Percentiles rank a stretch among this genome's conserved stretches.
phyloP scores from a whole-genome alignment of 2,888 invertebrate genomes.

The Oithona nana region DNA sequence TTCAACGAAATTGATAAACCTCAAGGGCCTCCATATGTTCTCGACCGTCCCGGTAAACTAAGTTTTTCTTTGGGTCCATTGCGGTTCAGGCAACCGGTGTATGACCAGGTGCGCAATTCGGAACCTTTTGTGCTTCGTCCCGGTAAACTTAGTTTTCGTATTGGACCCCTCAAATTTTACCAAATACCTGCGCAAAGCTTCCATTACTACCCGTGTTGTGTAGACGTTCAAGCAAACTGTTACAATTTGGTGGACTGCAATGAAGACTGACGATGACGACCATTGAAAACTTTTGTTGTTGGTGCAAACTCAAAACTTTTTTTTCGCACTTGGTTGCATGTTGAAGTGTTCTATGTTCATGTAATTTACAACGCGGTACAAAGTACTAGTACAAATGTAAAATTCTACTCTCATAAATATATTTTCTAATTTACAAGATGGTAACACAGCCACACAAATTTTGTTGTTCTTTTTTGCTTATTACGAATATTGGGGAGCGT shows the following conservation, averaged over 20 bases:
- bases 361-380: too few species aligned
- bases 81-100: neutral
- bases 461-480: too few species aligned
- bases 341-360: too few species aligned
- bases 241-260: neutral
- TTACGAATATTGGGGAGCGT: too few species aligned
- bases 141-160: neutral
- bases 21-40: constrained; percentile 44
- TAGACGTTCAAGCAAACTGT: neutral
- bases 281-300: too few species aligned
- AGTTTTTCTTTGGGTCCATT: neutral
- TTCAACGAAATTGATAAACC: constrained; percentile 36
- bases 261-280: too few species aligned
- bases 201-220: constrained; percentile 4
- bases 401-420: too few species aligned
- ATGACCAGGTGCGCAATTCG: neutral
- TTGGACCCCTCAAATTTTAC: neutral
- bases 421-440: too few species aligned
- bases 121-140: neutral
- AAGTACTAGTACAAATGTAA: too few species aligned
- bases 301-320: too few species aligned
- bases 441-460: too few species aligned
- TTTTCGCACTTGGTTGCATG: too few species aligned
- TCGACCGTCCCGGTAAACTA: constrained; percentile 43
- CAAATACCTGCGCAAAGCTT: constrained; percentile 4